A percentile compares a stretch with the other conserved stretches of the same genome.
Evolutionary conservation across 2,888 invertebrate genomes (phyloP).

Genomic region (Muschampia plurimacula): DNA sequence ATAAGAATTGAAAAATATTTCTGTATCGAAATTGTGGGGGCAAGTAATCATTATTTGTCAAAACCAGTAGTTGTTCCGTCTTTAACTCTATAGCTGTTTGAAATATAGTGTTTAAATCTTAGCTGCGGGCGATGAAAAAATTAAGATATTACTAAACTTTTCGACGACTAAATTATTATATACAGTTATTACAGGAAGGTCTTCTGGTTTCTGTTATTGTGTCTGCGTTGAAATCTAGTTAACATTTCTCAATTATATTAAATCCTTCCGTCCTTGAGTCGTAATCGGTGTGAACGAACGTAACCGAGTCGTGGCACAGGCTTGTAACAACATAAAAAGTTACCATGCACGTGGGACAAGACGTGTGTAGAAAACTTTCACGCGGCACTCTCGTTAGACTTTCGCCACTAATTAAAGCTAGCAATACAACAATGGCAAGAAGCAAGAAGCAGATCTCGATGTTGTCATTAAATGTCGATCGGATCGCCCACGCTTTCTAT

Average conservation of each 20-base stretch:
- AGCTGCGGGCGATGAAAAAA: not conserved
- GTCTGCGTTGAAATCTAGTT: not conserved
- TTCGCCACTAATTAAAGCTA: slow-evolving; percentile 82
- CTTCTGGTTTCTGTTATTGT: not conserved
- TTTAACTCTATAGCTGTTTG: not conserved
- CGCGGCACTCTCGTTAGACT: slow-evolving; percentile 78
- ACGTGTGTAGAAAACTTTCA: slow-evolving; percentile 70
- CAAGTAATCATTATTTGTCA: not conserved
- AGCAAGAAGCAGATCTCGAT: slow-evolving; percentile 76
- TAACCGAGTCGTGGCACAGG: slow-evolving; percentile 29
- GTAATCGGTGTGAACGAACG: slow-evolving; percentile 40
- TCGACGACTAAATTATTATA: not conserved
- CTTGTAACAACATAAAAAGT: slow-evolving; percentile 50
- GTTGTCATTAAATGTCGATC: slow-evolving; percentile 79
- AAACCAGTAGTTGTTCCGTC: not conserved
- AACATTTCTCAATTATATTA: not conserved
- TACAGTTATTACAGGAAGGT: slow-evolving; percentile 1
- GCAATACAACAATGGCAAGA: slow-evolving; percentile 78
- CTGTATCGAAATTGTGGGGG: not conserved
- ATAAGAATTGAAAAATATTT: slow-evolving; percentile 10
- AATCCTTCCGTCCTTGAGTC: slow-evolving; percentile 46
- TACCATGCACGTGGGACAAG: slow-evolving; percentile 64
- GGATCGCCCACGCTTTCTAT: slow-evolving; percentile 81
- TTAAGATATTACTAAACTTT: not conserved
- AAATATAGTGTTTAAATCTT: not conserved